A percentile compares a stretch with the other conserved stretches of the same genome.
These are phyloP conservation scores for Isurus oxyrinchus DNA, from an alignment of 2,113 vertebrate genomes.

Conservation along the genomic window DNA sequence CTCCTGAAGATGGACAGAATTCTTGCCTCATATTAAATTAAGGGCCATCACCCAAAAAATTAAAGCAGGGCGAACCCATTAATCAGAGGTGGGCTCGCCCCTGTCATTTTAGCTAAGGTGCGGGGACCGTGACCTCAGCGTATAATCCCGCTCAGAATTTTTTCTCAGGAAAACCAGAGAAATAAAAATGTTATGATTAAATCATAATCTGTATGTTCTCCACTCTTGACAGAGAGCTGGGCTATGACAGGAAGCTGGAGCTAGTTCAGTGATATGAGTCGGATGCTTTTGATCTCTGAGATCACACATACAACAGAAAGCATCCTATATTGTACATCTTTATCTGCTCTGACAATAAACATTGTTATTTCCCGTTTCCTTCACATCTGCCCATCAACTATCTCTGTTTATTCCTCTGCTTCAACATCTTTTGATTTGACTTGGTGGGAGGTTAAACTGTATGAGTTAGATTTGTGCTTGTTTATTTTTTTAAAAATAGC, in stretches of 20 bases:
- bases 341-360: not conserved
- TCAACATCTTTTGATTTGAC: not conserved
- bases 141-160: not conserved
- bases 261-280: constrained; percentile 41
- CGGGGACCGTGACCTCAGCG: not conserved
- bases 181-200: constrained; percentile 46
- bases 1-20: not conserved
- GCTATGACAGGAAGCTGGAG: constrained; percentile 43
- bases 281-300: constrained; percentile 18
- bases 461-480: not conserved
- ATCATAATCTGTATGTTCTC: constrained; percentile 44
- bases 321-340: not conserved
- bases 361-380: constrained; percentile 17
- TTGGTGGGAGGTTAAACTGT: not conserved
- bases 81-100: not conserved
- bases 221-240: constrained; percentile 44
- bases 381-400: not conserved
- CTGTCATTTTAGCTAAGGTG: not conserved
- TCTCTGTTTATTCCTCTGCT: not conserved
- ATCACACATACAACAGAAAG: not conserved
- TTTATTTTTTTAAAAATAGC: not conserved
- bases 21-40: not conserved
- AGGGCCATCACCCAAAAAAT: not conserved
- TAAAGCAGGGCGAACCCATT: not conserved
- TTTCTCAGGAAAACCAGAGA: constrained; percentile 33